phyloP scores from a whole-genome alignment of 2,888 invertebrate species.

The Brenthis hecate region DNA sequence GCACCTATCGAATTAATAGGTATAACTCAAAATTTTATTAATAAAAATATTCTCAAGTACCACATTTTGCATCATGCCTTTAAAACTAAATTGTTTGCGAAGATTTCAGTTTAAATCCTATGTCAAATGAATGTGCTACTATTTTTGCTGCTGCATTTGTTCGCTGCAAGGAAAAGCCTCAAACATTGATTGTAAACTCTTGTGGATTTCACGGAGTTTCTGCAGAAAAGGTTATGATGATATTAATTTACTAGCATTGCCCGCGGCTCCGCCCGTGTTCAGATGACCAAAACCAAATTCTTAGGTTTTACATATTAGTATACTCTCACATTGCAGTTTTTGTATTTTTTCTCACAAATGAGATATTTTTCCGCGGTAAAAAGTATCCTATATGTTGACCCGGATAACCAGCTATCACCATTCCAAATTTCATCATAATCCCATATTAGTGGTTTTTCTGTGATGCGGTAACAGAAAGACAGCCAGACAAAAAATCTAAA shows the following conservation, averaged over 20 bases:
- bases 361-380: too few species aligned
- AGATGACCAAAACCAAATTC: too few species aligned
- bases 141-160: constrained; percentile 83
- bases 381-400: too few species aligned
- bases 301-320: too few species aligned
- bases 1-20: constrained; percentile 75
- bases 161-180: constrained; percentile 78
- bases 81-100: constrained; percentile 14
- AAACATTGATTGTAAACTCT: constrained; percentile 80
- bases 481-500: too few species aligned
- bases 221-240: constrained; percentile 65
- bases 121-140: constrained; percentile 82
- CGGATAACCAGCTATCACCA: too few species aligned
- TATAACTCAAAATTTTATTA: constrained; percentile 34
- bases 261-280: too few species aligned
- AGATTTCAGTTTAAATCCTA: constrained; percentile 84
- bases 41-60: neutral
- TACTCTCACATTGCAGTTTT: too few species aligned
- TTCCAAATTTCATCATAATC: too few species aligned
- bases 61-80: neutral
- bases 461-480: too few species aligned
- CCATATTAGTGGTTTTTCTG: too few species aligned
- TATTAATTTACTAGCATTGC: neutral
- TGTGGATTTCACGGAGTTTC: constrained; percentile 80
- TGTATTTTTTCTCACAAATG: too few species aligned